Conservation (phyloP, 1,140 invertebrate genomes). For the Microplitis mediator region DNA sequence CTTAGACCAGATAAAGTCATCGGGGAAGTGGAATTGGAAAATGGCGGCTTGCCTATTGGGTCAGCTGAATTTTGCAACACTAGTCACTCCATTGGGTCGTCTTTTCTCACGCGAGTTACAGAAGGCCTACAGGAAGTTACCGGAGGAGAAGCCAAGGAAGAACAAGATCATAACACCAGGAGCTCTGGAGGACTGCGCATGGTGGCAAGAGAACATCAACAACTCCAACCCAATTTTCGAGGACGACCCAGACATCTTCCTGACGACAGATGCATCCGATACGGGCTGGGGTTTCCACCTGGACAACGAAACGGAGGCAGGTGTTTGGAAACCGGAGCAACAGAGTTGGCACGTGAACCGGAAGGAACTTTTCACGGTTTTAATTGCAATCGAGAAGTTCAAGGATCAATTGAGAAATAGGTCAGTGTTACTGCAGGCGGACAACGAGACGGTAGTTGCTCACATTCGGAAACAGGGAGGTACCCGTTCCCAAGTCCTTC, state of each 20-base stretch:
- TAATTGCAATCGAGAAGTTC: conserved; percentile 31
- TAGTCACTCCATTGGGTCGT: background rate
- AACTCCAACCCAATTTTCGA: background rate
- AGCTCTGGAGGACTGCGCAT: background rate
- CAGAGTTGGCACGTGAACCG: conserved; percentile 39
- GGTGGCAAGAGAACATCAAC: conserved; percentile 26
- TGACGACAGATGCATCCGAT: too few species aligned
- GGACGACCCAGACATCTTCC: too few species aligned
- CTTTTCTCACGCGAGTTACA: background rate
- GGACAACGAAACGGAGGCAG: too few species aligned
- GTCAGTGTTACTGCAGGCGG: conserved; percentile 41
- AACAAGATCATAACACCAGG: background rate
- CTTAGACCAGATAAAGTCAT: background rate
- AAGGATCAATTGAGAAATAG: conserved; percentile 18
- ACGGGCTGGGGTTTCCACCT: too few species aligned
- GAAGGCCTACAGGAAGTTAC: background rate
- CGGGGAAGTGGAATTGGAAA: background rate
- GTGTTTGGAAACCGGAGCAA: conserved; percentile 18
- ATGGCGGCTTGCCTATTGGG: background rate
- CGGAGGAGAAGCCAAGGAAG: background rate
- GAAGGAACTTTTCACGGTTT: conserved; percentile 44
- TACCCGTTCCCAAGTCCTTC: background rate
- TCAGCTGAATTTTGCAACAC: background rate
- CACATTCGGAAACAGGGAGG: background rate
- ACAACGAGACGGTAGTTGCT: conserved; percentile 41